Conservation (phyloP, 2,113 vertebrate species). For the Seriola aureovittata region DNA sequence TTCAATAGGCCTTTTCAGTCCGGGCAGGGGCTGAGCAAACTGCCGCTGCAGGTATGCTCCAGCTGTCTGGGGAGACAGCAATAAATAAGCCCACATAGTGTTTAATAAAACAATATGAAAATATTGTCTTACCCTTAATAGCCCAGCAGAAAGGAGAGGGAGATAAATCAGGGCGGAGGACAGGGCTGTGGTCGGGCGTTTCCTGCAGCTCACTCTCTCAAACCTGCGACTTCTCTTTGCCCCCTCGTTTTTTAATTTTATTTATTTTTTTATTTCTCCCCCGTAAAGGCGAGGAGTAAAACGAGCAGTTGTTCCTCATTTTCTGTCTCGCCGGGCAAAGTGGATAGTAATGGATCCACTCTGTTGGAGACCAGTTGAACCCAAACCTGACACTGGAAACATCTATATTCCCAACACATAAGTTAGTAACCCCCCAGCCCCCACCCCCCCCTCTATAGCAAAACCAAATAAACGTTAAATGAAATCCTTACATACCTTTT, state of each 20-base stretch:
- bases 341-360: slow-evolving; percentile 30
- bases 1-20: slow-evolving; percentile 75
- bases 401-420: neutral
- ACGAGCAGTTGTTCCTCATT: slow-evolving; percentile 48
- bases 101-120: slow-evolving; percentile 81
- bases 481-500: neutral
- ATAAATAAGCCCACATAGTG: slow-evolving; percentile 76
- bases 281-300: slow-evolving; percentile 41
- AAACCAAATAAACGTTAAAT: slow-evolving; percentile 7
- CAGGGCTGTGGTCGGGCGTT: slow-evolving; percentile 35
- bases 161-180: slow-evolving; percentile 67
- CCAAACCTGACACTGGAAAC: slow-evolving; percentile 9
- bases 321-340: slow-evolving; percentile 32
- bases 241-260: neutral
- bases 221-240: slow-evolving; percentile 25
- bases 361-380: slow-evolving; percentile 43
- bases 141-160: slow-evolving; percentile 53
- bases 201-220: slow-evolving; percentile 46
- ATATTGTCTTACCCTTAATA: slow-evolving; percentile 74
- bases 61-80: slow-evolving; percentile 53
- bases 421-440: neutral
- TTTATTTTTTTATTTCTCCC: neutral
- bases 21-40: slow-evolving; percentile 53
- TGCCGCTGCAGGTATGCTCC: slow-evolving; percentile 43
- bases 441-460: neutral